Conservation (phyloP, 1,140 invertebrate species). For the Drosophila kohkoa region DNA sequence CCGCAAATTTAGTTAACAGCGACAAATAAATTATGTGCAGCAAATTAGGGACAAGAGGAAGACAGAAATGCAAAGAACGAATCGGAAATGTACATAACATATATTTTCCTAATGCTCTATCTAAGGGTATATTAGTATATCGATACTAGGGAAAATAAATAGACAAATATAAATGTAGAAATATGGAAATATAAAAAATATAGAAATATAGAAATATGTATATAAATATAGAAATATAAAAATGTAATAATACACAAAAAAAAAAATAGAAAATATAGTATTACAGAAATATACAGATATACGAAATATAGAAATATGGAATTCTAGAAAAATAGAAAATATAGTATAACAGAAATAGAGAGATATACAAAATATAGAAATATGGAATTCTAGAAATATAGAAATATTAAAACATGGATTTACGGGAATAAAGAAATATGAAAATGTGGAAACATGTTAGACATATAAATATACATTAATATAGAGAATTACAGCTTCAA, state of each 20-base stretch:
- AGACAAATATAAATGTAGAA: background rate
- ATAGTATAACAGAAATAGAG: too few relatives aligned
- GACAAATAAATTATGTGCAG: slow-evolving; percentile 66
- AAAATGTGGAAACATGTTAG: background rate
- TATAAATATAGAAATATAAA: background rate
- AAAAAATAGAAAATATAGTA: too few relatives aligned
- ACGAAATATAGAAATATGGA: too few relatives aligned
- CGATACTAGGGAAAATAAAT: background rate
- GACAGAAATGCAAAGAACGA: background rate
- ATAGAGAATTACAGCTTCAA: slow-evolving; percentile 3
- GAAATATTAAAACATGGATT: too few relatives aligned
- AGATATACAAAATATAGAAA: too few relatives aligned
- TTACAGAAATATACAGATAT: too few relatives aligned
- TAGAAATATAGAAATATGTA: background rate
- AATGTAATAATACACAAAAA: background rate
- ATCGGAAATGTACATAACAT: slow-evolving; percentile 55
- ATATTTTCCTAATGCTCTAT: slow-evolving; percentile 38
- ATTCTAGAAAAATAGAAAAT: too few relatives aligned
- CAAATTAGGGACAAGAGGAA: background rate
- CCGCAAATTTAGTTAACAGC: slow-evolving; percentile 72
- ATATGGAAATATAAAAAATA: background rate
- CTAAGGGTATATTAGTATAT: background rate
- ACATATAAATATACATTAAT: background rate
- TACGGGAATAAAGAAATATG: background rate
- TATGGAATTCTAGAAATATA: too few relatives aligned